Percentiles rank a stretch among this genome's conserved stretches.
These are phyloP conservation scores for Eupristina koningsbergeri DNA, from an alignment of 1,140 invertebrate species.

Conservation along the genomic window DNA sequence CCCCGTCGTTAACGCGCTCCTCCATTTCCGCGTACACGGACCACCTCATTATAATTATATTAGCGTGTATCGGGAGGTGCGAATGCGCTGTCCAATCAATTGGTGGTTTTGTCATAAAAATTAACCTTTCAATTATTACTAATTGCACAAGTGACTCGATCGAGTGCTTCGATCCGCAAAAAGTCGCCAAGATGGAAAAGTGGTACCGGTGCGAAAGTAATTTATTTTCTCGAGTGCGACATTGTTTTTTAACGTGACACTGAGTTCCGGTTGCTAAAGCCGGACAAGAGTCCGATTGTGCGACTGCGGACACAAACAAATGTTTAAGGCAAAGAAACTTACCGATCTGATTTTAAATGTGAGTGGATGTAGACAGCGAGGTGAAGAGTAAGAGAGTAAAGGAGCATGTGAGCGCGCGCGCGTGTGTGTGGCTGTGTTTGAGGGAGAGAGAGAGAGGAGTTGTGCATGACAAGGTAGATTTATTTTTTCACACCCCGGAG, in stretches of 20 bases:
- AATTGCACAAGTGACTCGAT: neutral
- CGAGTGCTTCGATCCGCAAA: neutral
- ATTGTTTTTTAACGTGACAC: constrained; percentile 2
- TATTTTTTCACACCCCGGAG: constrained; percentile 71
- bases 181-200: neutral
- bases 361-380: constrained; percentile 6
- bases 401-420: constrained; percentile 55
- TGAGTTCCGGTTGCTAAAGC: neutral
- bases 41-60: constrained; percentile 11
- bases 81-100: constrained; percentile 12
- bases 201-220: neutral
- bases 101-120: neutral
- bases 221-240: neutral
- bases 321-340: neutral
- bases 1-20: neutral
- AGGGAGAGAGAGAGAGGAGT: constrained; percentile 53
- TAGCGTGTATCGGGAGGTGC: constrained; percentile 18
- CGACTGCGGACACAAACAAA: neutral
- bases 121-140: constrained; percentile 11
- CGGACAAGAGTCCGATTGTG: neutral
- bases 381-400: neutral
- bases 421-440: neutral
- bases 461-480: constrained; percentile 73
- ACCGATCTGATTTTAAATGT: neutral
- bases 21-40: constrained; percentile 15